These are phyloP conservation scores for Oasisia sp. DNA, from an alignment of 2,888 invertebrate species.

Conservation along the genomic window DNA sequence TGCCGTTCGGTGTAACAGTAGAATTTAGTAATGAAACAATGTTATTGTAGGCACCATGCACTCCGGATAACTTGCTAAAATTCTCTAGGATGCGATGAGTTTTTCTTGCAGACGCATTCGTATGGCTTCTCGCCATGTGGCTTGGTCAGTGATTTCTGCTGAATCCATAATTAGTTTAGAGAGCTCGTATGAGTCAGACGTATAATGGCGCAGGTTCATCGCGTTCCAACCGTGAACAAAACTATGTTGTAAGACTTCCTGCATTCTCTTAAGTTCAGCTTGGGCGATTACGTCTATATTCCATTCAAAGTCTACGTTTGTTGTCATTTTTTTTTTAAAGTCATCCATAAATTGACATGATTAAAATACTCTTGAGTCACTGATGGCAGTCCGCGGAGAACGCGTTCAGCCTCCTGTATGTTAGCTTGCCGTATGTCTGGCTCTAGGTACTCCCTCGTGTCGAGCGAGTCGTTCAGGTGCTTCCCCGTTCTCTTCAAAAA, in stretches of 20 bases:
- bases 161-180: background rate
- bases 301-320: too few species aligned
- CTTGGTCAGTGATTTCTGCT: background rate
- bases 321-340: too few species aligned
- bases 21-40: too few species aligned
- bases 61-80: too few species aligned
- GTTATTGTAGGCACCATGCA: too few species aligned
- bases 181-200: background rate
- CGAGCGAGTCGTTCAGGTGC: background rate
- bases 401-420: background rate
- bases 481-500: background rate
- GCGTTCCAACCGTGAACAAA: background rate
- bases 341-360: background rate
- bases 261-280: background rate
- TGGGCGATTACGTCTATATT: background rate
- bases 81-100: too few species aligned
- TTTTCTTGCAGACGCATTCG: background rate
- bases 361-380: background rate
- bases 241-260: too few species aligned
- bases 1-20: background rate
- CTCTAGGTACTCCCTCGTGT: background rate
- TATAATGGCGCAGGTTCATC: background rate
- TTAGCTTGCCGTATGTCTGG: background rate
- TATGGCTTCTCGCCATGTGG: background rate
- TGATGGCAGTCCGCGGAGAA: too few species aligned